These are phyloP conservation scores for Priocnemis perturbator DNA, from an alignment of 2,888 invertebrate species.

Conservation along the genomic window DNA sequence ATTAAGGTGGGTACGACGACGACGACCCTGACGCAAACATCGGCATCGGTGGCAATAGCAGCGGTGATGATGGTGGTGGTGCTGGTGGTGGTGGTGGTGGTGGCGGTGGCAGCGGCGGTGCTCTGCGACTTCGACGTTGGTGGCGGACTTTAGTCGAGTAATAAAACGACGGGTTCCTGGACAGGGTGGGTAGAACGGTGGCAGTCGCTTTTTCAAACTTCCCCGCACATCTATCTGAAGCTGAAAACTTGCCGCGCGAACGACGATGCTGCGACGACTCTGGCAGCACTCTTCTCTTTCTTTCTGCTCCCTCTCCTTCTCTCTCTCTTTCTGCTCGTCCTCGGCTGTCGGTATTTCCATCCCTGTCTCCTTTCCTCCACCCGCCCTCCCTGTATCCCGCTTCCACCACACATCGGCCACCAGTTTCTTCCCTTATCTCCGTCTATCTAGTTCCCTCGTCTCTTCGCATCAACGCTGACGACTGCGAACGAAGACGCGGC, in stretches of 20 bases:
- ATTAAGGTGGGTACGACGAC: slow-evolving; percentile 64
- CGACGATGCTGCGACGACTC: slow-evolving; percentile 49
- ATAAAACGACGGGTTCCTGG: slow-evolving; percentile 68
- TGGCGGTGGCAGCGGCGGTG: slow-evolving; percentile 17
- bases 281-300: slow-evolving; percentile 10
- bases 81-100: slow-evolving; percentile 1
- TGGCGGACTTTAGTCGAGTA: slow-evolving; percentile 62
- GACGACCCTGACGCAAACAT: slow-evolving; percentile 34
- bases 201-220: slow-evolving; percentile 67
- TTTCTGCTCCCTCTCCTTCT: slow-evolving; percentile 22
- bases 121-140: slow-evolving; percentile 34
- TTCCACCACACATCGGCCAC: slow-evolving; percentile 27
- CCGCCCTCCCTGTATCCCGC: slow-evolving; percentile 1
- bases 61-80: slow-evolving; percentile 16
- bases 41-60: slow-evolving; percentile 5
- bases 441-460: slow-evolving; percentile 44
- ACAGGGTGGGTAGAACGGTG: slow-evolving; percentile 60
- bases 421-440: slow-evolving; percentile 24
- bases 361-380: slow-evolving; percentile 7
- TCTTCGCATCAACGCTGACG: slow-evolving; percentile 49
- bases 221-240: slow-evolving; percentile 59
- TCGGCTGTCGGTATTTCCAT: slow-evolving; percentile 20
- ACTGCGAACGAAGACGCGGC: slow-evolving; percentile 40
- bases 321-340: slow-evolving; percentile 2
- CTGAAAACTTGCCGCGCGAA: slow-evolving; percentile 60